A percentile compares a stretch with the other conserved stretches of the same genome.
Evolutionary conservation across 1,140 invertebrate species (phyloP).

Genomic region (Akabosia matsudoensis): DNA sequence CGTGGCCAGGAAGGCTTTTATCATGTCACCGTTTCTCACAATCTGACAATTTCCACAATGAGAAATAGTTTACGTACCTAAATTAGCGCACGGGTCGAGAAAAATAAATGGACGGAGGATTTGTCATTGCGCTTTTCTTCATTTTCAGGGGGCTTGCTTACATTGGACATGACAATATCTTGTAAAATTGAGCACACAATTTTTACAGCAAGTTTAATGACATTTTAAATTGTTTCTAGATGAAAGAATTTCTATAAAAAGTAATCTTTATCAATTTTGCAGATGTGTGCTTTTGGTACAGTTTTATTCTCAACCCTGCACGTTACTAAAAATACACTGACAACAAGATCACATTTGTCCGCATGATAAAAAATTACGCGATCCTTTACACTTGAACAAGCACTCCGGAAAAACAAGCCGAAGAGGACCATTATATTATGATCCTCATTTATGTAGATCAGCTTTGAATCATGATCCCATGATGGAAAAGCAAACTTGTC

Average conservation of each 20-base stretch:
- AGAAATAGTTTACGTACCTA: no score
- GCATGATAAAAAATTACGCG: not conserved
- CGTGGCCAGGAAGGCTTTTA: no score
- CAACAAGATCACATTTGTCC: not conserved
- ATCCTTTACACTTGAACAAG: slow-evolving; percentile 3
- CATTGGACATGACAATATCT: no score
- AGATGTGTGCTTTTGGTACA: not conserved
- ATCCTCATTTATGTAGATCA: slow-evolving; percentile 17
- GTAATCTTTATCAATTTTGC: not conserved
- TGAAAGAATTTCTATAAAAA: not conserved
- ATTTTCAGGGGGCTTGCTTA: no score
- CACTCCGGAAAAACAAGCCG: not conserved
- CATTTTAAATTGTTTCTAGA: not conserved
- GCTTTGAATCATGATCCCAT: slow-evolving; percentile 17
- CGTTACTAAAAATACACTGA: not conserved
- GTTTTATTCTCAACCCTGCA: not conserved
- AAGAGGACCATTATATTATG: not conserved
- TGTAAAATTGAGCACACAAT: no score
- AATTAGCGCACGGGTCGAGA: not conserved
- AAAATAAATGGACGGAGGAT: not conserved
- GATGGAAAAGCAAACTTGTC: slow-evolving; percentile 17
- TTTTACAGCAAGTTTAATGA: no score
- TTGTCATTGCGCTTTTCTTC: no score
- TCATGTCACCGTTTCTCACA: no score
- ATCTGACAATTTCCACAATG: no score